phyloP scores from a whole-genome alignment of 2,797 vertebrate species.

The Phalanger gymnotis region DNA sequence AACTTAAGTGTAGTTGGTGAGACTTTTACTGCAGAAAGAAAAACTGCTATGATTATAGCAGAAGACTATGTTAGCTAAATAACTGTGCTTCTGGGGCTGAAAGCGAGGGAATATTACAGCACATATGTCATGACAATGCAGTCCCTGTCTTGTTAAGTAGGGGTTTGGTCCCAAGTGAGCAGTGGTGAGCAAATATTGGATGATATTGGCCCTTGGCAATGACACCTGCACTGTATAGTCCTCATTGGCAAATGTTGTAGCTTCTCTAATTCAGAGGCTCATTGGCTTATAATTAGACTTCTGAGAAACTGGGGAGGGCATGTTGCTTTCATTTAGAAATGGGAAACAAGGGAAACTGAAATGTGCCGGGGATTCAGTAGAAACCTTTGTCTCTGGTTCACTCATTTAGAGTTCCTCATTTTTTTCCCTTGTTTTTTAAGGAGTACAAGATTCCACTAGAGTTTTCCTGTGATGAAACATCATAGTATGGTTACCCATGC shows the following conservation, averaged over 20 bases:
- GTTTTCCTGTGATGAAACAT: not conserved
- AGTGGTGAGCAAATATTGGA: slow-evolving; percentile 72
- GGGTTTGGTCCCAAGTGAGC: slow-evolving; percentile 59
- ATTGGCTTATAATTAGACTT: slow-evolving; percentile 64
- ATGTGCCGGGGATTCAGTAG: not conserved
- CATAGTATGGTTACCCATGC: not conserved
- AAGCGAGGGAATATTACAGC: slow-evolving; percentile 70
- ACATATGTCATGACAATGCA: slow-evolving; percentile 68
- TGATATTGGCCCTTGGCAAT: slow-evolving; percentile 66
- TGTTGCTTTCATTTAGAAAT: slow-evolving; percentile 48
- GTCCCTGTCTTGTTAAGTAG: slow-evolving; percentile 74
- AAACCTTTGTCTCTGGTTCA: not conserved
- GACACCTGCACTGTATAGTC: slow-evolving; percentile 71
- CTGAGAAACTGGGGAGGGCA: slow-evolving; percentile 44
- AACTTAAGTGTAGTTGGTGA: slow-evolving; percentile 69
- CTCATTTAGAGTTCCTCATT: not conserved
- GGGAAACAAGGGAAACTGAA: not conserved
- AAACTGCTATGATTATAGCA: slow-evolving; percentile 73
- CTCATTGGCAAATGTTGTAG: slow-evolving; percentile 58
- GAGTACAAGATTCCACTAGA: not conserved
- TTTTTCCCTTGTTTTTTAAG: not conserved
- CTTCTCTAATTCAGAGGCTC: slow-evolving; percentile 61
- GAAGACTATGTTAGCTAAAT: slow-evolving; percentile 61
- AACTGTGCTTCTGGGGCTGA: slow-evolving; percentile 71
- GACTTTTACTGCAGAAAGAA: slow-evolving; percentile 76